Base-by-base conservation (phyloP, 1,140 invertebrate species). In the Drosophila pachea region DNA sequence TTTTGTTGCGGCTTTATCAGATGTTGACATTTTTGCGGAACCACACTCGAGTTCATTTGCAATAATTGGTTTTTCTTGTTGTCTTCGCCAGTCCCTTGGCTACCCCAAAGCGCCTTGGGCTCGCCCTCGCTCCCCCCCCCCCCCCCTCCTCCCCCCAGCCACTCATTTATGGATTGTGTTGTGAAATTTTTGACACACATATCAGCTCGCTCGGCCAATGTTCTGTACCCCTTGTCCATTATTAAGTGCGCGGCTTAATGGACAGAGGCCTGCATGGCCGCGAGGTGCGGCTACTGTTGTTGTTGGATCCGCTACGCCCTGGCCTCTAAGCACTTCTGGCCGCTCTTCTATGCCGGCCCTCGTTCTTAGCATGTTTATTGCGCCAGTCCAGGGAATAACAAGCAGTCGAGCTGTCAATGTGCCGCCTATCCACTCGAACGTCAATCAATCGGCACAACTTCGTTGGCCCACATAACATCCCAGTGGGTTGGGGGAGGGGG, bases 1-100 rank as follows among this genome's bases (percentile, higher is more conserved):
- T 68, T 75, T 64, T 40, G 66, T 60, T 71, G 81, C 76, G 79
- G 81, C 81, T 79, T 81, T 84, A 86, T 84, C 81, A 84, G 81
- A 84, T 84, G 81, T 82, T 86, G 82, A 86, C 81, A 86, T 86
- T 86, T 86, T 82, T 77, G 77, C 86, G 84, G 84, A 87, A 84
- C 74, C 73, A 86, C 86, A 88, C 76, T 87, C 78, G 79, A 87
- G 86, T 88, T 87, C 77, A 87, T 87, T 87, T 86, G 81, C 81
- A 81, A 86, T 84, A 87, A 87, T 87, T 87, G 86, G 74, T 88
- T 87, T 87, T 87, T 86, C 79, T 87, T 87, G 84, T 87, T 73
- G 66, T 78, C 71, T 64, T 68, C 55, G 49, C 42, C 48, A 33
- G 7, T 40, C 2, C 35, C 16, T 12, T 47, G 32, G 29, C 38